Evolutionary conservation across 2,797 vertebrate species (phyloP), one percentile per base, ranked within the genome.

Genomic region (Naso thynnoides): DNA sequence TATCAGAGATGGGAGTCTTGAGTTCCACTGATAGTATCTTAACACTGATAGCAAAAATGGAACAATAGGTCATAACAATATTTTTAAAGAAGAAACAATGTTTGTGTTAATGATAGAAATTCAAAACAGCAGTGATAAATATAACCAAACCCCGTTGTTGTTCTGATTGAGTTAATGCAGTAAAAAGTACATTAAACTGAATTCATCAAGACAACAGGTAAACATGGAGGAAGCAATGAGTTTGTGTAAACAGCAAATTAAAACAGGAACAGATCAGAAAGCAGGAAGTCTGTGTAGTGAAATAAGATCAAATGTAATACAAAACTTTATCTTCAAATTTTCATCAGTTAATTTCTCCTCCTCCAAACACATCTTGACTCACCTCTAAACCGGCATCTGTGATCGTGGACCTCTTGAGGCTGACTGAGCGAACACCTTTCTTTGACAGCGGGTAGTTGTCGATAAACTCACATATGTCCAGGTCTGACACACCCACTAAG

Each of bases 401-500:
- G 92, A 99, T 99, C 76, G 98, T 99, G 1, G 98, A 99, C 85
- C 98, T 96, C 92, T 99, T 99, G 82, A 99, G 96, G 86, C 98
- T 99, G 93, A 99, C 96, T 21, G 98, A 98, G 84, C 97, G 97
- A 79, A 99, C 97, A 0, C 97, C 97, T 86, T 98, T 99, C 94
- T 99, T 99, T 83, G 98, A 99, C 82, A 99, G 94, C 0, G 98
- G 96, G 29, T 99, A 99, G 95, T 99, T 99, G 89, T 99, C 98
- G 74, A 99, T 99, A 92, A 99, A 99, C 90, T 99, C 98, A 74
- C 98, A 99, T 95, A 99, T 99, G 95, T 99, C 98, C 93, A 99
- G 93, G 91, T 99, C 98, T 0, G 98, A 99, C 85, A 99, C 98
- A 0, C 98, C 98, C 24, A 99, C 98, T 42, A 99, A 91, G 88